Base-by-base conservation (phyloP, 2,113 vertebrate species). In the Tringa solitaria region DNA sequence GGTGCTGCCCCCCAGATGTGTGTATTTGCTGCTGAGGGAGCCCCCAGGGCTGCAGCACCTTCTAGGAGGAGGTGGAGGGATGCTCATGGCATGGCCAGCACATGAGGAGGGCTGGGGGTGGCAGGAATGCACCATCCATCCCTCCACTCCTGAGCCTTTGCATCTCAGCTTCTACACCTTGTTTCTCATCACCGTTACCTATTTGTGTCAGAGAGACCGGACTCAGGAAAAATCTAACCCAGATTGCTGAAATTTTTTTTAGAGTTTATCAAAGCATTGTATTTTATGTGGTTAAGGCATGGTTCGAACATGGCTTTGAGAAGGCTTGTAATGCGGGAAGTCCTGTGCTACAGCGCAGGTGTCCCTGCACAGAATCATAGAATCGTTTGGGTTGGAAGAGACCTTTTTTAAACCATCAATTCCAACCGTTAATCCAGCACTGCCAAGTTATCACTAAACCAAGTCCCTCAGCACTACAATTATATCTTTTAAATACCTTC, bases 321-420 rank as follows among this genome's bases (percentile, higher is more conserved):
- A 53, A 73, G 76, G 13, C 4, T 48, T 13, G 10, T 9, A 18
- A 4, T 10, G 32, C 26, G 5, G 14, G 70, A 46, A 23, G 26
- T 11, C 33, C 39, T 10, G 6, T 5, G 37, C 33, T 16, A 0
- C 17, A 9, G 77, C 51, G 10, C 1, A 1, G 8, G 14, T 18
- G 16, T 4, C 17, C 19, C 5, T 41, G 33, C 2, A 1, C 9
- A 16, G n/a, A 60, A 60, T 35, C n/a, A 37, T 26, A 26, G 59
- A 26, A 37, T 26, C 3, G 5, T 11, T 61, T 26, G 26, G 14
- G 23, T 61, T 61, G 59, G n/a, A 37, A 61, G 23, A 61, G 59
- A 61, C 59, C 59, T 61, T 61, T 61, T 24, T 61, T 26, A 61
- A n/a, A 61, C 37, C 35, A 61, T 35, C 21, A 59, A 37, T 35